phyloP scores from a whole-genome alignment of 2,113 vertebrate species.

The Colius striatus region DNA sequence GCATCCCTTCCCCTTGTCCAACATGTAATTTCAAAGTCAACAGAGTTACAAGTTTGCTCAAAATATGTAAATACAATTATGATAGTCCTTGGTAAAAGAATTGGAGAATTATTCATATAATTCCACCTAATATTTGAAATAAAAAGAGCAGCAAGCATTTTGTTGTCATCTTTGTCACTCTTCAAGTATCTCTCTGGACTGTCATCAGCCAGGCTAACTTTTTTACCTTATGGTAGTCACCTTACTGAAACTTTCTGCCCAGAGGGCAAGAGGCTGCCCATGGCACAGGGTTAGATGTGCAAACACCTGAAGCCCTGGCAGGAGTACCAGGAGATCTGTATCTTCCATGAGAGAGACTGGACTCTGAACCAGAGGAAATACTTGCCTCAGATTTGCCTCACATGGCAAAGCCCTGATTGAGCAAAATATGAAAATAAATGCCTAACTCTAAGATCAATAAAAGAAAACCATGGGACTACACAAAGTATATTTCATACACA shows the following conservation, averaged over 20 bases:
- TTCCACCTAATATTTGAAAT: background rate
- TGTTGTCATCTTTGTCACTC: background rate
- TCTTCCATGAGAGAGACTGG: background rate
- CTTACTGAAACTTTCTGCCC: background rate
- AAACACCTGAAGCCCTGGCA: background rate
- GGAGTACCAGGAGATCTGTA: background rate
- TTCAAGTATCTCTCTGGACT: background rate
- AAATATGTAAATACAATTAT: background rate
- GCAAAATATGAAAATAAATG: background rate
- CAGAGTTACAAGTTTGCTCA: background rate
- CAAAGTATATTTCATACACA: background rate
- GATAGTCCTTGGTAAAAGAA: background rate
- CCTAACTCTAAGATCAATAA: background rate
- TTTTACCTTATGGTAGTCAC: too few relatives aligned
- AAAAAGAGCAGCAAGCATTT: background rate
- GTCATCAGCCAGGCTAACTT: background rate
- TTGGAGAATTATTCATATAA: background rate
- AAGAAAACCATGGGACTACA: background rate
- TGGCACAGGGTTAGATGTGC: fast-evolving
- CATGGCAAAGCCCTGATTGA: fast-evolving
- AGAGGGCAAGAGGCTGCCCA: background rate
- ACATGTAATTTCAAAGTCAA: background rate
- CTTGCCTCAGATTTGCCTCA: background rate
- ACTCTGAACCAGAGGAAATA: background rate
- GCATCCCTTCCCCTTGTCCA: background rate